Evolutionary conservation across 2,113 vertebrate genomes (phyloP), one percentile per base, ranked within the genome.

Genomic region (Cyprinus carpio): DNA sequence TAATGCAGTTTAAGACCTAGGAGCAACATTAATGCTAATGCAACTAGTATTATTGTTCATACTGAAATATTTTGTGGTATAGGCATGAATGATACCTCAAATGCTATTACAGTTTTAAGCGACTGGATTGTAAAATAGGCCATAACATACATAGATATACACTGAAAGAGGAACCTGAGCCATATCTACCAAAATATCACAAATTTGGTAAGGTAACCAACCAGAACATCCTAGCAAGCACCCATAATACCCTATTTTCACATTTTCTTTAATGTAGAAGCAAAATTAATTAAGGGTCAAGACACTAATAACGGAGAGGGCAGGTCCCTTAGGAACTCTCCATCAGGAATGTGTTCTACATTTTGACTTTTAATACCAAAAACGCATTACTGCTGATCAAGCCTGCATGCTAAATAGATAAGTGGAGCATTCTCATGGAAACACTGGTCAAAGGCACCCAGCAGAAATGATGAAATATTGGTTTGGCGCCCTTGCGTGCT

Each of bases 321-420:
- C 27, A 67, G 27, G 40, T 27, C 6, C 37, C 31, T 74, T 74
- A 43, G 20, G 23, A 15, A 11, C 65, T 40, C 20, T 43, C 69
- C 34, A 43, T 72, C 34, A 72, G 34, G 10, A 72, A 40, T n/a
- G n/a, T 25, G 72, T 75, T 23, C 43, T 75, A 49, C 13, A 49
- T 72, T 72, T 72, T 27, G 43, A 49, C 72, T 75, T 75, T 75
- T n/a, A 75, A 75, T 27, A 75, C 25, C 7, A 49, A 27, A 75
- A 46, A 49, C 6, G 3, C n/a, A 64, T 25, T 65, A 64, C 13
- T 46, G 37, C 25, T 25, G 37, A 49, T 49, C 15, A 49, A 65
- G 13, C 58, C 13, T 4, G n/a, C 37, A 62, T 64, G 40, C 4
- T 29, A 64, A 6, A 65, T 20, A 46, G 37, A 10, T 25, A 25